Evolutionary conservation across 2,797 vertebrate genomes (phyloP), one percentile per base, ranked within the genome.

Genomic region (Pygocentrus nattereri): DNA sequence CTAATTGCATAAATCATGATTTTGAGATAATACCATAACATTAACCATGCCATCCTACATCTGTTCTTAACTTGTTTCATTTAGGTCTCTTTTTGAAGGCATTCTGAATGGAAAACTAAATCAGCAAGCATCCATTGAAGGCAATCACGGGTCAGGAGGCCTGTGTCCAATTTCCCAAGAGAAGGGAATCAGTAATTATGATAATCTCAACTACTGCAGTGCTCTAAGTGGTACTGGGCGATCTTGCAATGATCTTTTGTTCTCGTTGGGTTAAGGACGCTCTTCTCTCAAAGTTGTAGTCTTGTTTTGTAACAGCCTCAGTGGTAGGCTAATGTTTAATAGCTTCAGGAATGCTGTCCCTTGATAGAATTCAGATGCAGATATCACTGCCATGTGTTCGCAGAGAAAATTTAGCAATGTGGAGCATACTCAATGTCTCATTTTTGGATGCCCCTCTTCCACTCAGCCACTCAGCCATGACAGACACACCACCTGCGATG

Each of bases 301-400:
- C 62, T 38, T 3, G 62, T 62, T 38, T 19, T 11, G 21, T 21
- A 34, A 65, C 10, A 34, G 18, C 62, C 19, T 38, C 62, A 11
- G 18, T n/a, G 30, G 4, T 65, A 65, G 18, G 31, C 62, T 65
- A 38, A 65, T 65, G 15, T 18, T 3, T 38, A 65, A 65, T 34
- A 34, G 31, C 62, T 65, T n/a, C 31, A 3, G 30, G 38, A 65
- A 65, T 65, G 62, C 62, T n/a, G 62, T 41, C 31, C 59, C 30
- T 23, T 83, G 62, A 50, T 75, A 50, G 69, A 61, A 44, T 83
- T 64, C 68, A 61, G n/a, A 79, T 70, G 70, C 47, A 75, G 71
- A 83, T 50, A 52, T 83, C 54, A 44, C 44, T 61, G 71, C 62
- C 71, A 62, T 74, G 76, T 83, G 82, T 74, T 75, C n/a, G 15